These are phyloP conservation scores for Nylanderia fulva DNA, from an alignment of 1,140 invertebrate genomes.

Conservation along the genomic window DNA sequence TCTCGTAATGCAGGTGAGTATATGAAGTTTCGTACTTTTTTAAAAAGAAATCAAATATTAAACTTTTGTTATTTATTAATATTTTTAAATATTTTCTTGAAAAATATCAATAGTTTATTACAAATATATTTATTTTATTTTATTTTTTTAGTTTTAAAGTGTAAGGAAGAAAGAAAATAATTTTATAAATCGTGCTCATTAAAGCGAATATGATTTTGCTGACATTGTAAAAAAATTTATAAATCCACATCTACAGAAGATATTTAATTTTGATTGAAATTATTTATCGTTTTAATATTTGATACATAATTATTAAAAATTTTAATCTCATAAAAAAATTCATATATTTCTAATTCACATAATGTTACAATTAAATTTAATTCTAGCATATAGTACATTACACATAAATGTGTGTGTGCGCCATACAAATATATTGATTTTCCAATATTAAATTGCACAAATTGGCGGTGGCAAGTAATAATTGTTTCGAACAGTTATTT, in stretches of 20 bases:
- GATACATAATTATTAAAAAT: not conserved
- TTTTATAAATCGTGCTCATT: not conserved
- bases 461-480: constrained; percentile 20
- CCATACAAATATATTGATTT: not conserved
- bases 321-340: not conserved
- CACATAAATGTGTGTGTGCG: too few relatives aligned
- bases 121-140: constrained; percentile 3
- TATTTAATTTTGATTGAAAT: constrained; percentile 8
- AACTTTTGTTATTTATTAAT: not conserved
- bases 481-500: constrained; percentile 26
- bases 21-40: too few relatives aligned
- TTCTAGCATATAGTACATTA: not conserved
- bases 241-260: not conserved
- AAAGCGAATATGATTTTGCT: not conserved
- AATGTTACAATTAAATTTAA: constrained; percentile 2
- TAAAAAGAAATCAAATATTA: not conserved
- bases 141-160: not conserved
- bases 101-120: not conserved
- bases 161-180: not conserved
- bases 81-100: not conserved
- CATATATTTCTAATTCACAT: not conserved
- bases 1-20: too few relatives aligned
- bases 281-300: not conserved
- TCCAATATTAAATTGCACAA: constrained; percentile 8
- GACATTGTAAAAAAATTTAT: not conserved